A percentile compares a stretch with the other conserved stretches of the same genome.
Conservation (phyloP, 1,140 invertebrate genomes). For the Vollenhovia emeryi region DNA sequence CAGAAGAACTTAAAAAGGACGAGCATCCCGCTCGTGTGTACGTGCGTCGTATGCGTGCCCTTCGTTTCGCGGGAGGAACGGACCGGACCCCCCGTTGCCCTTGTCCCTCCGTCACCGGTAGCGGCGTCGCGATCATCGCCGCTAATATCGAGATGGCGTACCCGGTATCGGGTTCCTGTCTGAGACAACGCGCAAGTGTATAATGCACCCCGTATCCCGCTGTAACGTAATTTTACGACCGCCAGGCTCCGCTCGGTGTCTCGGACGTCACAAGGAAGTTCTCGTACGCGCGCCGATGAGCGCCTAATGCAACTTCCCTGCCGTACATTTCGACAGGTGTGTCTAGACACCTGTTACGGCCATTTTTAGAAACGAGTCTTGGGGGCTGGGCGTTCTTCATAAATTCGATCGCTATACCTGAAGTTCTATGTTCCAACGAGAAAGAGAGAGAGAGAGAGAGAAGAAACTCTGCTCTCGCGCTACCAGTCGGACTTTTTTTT, state of each 20-base stretch:
- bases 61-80: slow-evolving; percentile 30
- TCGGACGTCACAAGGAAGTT: not conserved
- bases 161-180: slow-evolving; percentile 39
- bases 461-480: not conserved
- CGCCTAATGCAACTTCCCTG: not conserved
- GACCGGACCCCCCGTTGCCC: not conserved
- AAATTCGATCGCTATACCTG: not conserved
- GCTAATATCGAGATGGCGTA: slow-evolving; percentile 25
- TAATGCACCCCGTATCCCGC: not conserved
- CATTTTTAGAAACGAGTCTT: not conserved
- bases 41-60: not conserved
- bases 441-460: no score
- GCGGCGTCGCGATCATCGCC: slow-evolving; percentile 11
- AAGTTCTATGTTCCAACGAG: not conserved
- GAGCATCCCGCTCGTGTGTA: not conserved
- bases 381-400: not conserved
- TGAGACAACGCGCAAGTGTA: slow-evolving; percentile 1
- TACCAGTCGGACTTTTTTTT: not conserved
- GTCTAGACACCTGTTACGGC: slow-evolving; percentile 9
- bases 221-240: slow-evolving; percentile 3
- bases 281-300: not conserved
- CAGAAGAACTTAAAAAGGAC: slow-evolving; percentile 42
- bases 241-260: not conserved
- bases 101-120: not conserved
- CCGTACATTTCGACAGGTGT: slow-evolving; percentile 11